Evolutionary conservation across 1,140 invertebrate species (phyloP).

Genomic region (Hypsibius dujardini): DNA sequence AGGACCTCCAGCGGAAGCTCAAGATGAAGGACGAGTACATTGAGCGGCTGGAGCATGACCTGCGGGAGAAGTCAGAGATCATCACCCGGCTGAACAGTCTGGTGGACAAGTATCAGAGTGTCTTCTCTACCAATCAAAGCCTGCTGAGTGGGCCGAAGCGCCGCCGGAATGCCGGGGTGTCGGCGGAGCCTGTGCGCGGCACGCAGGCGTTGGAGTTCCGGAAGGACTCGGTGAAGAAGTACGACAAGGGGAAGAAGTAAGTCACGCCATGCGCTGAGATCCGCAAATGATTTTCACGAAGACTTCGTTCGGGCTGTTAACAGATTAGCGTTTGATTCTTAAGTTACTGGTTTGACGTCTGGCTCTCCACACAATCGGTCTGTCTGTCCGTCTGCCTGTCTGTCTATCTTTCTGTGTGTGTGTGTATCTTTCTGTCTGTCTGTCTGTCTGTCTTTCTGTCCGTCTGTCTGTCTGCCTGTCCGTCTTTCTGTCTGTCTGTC

Average conservation of each 20-base stretch:
- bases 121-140: constrained; percentile 13
- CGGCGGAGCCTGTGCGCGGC: not conserved
- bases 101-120: constrained; percentile 15
- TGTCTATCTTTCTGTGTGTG: too few relatives aligned
- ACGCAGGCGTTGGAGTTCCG: not conserved
- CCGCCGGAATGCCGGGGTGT: constrained; percentile 2
- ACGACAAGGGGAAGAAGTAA: constrained; percentile 15
- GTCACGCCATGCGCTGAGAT: not conserved
- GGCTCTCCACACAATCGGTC: too few relatives aligned
- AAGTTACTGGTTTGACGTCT: too few relatives aligned
- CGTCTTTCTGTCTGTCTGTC: too few relatives aligned
- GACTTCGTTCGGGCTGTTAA: too few relatives aligned
- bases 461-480: too few relatives aligned
- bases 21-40: constrained; percentile 15
- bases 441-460: too few relatives aligned
- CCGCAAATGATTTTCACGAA: too few relatives aligned
- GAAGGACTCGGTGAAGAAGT: constrained; percentile 11
- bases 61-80: constrained; percentile 3
- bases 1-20: not conserved
- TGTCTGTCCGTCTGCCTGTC: too few relatives aligned
- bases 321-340: too few relatives aligned
- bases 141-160: constrained; percentile 1
- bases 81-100: constrained; percentile 14
- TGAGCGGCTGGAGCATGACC: constrained; percentile 8
- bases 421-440: too few relatives aligned